Conservation (phyloP, 2,797 vertebrate species). For the Nannoperca obscura region DNA sequence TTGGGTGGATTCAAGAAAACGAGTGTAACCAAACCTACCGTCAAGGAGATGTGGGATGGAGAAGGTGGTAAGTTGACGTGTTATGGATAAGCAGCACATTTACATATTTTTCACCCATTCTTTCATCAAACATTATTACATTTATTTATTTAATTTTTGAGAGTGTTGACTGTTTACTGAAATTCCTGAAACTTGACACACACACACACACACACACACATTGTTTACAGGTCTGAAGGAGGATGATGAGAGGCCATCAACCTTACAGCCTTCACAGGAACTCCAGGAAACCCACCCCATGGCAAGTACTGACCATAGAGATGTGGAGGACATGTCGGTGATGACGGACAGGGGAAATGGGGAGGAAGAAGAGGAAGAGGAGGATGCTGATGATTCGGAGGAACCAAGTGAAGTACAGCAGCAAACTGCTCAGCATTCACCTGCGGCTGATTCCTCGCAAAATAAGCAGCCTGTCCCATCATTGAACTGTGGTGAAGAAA, state of each 20-base stretch:
- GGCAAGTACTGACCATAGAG: conserved; percentile 56
- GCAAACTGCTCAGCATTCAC: conserved; percentile 58
- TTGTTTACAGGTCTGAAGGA: conserved; percentile 87
- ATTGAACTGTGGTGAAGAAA: conserved; percentile 60
- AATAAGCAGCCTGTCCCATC: conserved; percentile 81
- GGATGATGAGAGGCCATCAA: conserved; percentile 85
- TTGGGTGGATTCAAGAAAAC: conserved; percentile 85
- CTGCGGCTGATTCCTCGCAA: conserved; percentile 58
- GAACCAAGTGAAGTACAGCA: conserved; percentile 79
- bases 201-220: conserved; percentile 5
- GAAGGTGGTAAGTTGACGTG: conserved; percentile 84
- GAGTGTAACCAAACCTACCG: conserved; percentile 75
- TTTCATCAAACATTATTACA: neutral
- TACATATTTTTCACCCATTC: neutral
- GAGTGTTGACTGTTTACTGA: neutral
- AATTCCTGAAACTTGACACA: conserved; percentile 17
- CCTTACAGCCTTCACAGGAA: conserved; percentile 81
- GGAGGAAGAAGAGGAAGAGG: conserved; percentile 66
- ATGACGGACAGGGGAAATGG: conserved; percentile 57
- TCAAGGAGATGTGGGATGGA: conserved; percentile 92
- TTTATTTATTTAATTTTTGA: neutral
- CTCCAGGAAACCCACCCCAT: conserved; percentile 79
- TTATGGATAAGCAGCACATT: neutral
- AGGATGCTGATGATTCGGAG: conserved; percentile 65
- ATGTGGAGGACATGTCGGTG: conserved; percentile 56